Evolutionary conservation across 2,113 vertebrate genomes (phyloP).

Genomic region (Clarias gariepinus): DNA sequence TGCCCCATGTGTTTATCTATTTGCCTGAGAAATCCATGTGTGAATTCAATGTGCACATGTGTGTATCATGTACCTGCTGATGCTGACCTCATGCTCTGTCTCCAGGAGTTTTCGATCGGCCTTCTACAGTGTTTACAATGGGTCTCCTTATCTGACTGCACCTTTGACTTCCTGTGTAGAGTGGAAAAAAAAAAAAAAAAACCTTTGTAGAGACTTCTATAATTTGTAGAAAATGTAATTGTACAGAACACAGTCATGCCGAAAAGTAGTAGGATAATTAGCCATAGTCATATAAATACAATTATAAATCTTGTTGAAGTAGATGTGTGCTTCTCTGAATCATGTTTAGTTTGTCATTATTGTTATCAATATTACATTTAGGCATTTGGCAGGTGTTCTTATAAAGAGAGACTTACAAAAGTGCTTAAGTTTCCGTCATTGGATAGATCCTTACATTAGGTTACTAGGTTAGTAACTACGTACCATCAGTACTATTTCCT

Average conservation of each 20-base stretch:
- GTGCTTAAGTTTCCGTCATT: too few relatives aligned
- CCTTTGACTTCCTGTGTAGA: constrained; percentile 49
- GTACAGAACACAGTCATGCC: background rate
- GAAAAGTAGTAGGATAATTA: background rate
- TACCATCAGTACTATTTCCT: too few relatives aligned
- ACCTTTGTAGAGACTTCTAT: too few relatives aligned
- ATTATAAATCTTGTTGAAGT: background rate
- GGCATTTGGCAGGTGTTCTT: too few relatives aligned
- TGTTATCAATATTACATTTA: background rate
- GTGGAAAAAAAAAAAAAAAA: background rate
- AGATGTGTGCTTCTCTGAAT: background rate
- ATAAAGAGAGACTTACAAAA: too few relatives aligned
- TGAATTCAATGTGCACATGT: background rate
- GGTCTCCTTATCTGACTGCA: constrained; percentile 39
- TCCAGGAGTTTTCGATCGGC: constrained; percentile 41
- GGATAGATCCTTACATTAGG: too few relatives aligned
- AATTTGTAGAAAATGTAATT: background rate
- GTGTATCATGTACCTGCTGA: constrained; percentile 36
- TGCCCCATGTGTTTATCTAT: background rate
- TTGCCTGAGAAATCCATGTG: background rate
- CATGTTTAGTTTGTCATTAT: too few relatives aligned
- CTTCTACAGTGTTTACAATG: constrained; percentile 44
- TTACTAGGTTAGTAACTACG: too few relatives aligned
- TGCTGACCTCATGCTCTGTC: constrained; percentile 26
- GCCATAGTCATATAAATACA: background rate